These are phyloP conservation scores for Chaetodon trifasciatus DNA, from an alignment of 2,797 vertebrate species.

Conservation along the genomic window DNA sequence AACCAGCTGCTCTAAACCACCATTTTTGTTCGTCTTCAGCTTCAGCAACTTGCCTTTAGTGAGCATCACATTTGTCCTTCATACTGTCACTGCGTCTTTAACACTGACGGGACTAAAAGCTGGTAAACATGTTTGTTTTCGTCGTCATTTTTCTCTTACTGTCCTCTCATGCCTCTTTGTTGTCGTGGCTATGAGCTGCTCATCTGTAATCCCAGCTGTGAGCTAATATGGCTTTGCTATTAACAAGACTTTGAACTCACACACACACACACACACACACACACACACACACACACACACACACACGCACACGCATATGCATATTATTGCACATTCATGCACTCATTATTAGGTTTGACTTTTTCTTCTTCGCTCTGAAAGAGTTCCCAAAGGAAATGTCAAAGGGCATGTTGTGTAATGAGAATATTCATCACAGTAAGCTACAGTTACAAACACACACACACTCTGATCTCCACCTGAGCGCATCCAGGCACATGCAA, in stretches of 20 bases:
- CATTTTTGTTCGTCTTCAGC: background rate
- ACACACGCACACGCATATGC: conserved; percentile 4
- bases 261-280: background rate
- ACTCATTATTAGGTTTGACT: background rate
- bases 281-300: background rate
- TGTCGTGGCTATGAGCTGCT: background rate
- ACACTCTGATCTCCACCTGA: conserved; percentile 2
- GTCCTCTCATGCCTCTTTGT: background rate
- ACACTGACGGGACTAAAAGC: background rate
- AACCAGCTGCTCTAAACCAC: too few relatives aligned
- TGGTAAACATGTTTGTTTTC: background rate
- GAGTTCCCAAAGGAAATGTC: conserved; percentile 18
- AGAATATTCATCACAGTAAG: conserved; percentile 29
- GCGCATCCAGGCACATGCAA: background rate
- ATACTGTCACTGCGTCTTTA: background rate
- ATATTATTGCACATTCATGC: background rate
- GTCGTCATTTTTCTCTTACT: background rate
- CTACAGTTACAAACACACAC: conserved; percentile 5
- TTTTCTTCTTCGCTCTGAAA: background rate
- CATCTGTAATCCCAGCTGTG: conserved; percentile 22
- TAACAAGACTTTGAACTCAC: conserved; percentile 26
- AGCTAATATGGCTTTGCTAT: background rate
- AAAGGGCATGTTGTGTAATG: conserved; percentile 23
- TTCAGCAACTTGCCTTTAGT: background rate
- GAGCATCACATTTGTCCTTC: too few relatives aligned